Base-by-base conservation (phyloP, 2,888 invertebrate genomes). In the Malthinus seriepunctatus region DNA sequence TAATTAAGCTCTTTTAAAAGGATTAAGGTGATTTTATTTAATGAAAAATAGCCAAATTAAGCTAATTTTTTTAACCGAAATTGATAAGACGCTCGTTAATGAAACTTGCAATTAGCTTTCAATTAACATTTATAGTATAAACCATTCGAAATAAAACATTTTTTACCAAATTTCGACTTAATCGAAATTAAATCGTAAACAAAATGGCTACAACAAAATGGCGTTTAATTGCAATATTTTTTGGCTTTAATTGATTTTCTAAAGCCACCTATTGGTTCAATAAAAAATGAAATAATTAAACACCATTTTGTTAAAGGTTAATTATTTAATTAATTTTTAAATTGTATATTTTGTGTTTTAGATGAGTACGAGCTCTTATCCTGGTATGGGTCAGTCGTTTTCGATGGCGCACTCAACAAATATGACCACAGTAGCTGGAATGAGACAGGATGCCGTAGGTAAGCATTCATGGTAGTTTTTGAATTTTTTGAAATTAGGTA, bases 321-420 rank as follows among this genome's bases (percentile, higher is more conserved):
- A 10, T 35, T 35, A 9, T 9, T 11, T 38, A 38, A 8, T 38
- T 38, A 12, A 12, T 10, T 8, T 38, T 8, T 7, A 6, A 3
- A 38, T 1, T n/a, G 6, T 5, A 35, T 14, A 10, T 37, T 23
- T 49, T 32, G 8, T 10, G 63, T 86, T 86, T 39, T 88, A 96
- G 88, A 96, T 96, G 96, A 91, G 91, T 56, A 89, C 93, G 45
- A 89, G 93, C 73, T 91, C 94, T 47, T 95, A 95, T 79, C 93
- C 95, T 49, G 88, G 89, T 64, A 95, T 96, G 93, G 91, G 92
- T 14, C 96, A 96, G 78, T 93, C 94, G 46, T 97, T 96, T 82
- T 91, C 94, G 62, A 95, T 96, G 93, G 88, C 93, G 46, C 95
- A 95, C 79, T 86, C 92, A 55, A 89, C 93, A 72, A 95, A 95